Conservation (phyloP, 2,888 invertebrate species). For the Salticus scenicus region DNA sequence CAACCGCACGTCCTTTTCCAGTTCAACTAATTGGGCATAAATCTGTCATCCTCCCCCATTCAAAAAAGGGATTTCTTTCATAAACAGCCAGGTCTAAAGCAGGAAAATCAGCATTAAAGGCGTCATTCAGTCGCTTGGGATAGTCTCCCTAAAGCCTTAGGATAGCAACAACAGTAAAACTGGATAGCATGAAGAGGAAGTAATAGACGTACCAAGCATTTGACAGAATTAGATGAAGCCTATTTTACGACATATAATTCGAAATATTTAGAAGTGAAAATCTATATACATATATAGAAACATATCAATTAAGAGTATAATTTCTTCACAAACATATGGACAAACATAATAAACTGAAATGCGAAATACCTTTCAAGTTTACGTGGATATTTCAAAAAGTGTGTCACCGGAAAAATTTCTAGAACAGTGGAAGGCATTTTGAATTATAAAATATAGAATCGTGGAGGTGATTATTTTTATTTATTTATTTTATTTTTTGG, state of each 20-base stretch:
- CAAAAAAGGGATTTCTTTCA: neutral
- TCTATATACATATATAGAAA: too few species aligned
- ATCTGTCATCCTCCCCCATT: slow-evolving; percentile 5
- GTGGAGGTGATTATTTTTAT: too few species aligned
- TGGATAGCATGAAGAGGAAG: neutral
- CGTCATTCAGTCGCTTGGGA: neutral
- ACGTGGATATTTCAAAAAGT: too few species aligned
- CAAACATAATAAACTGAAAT: too few species aligned
- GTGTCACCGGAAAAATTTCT: too few species aligned
- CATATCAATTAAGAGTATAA: too few species aligned
- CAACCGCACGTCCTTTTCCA: neutral
- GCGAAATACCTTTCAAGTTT: too few species aligned
- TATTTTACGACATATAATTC: neutral
- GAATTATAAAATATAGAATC: too few species aligned
- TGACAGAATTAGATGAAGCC: neutral
- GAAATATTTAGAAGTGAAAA: neutral
- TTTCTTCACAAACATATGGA: too few species aligned
- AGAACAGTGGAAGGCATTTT: too few species aligned
- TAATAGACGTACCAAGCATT: neutral
- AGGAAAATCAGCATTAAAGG: slow-evolving; percentile 5
- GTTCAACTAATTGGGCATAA: neutral
- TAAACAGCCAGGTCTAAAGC: neutral
- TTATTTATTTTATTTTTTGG: too few species aligned
- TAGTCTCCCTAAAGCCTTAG: neutral
- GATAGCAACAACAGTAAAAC: neutral